These are phyloP conservation scores for Callospermophilus lateralis DNA, from an alignment of 2,113 vertebrate species.

Conservation along the genomic window DNA sequence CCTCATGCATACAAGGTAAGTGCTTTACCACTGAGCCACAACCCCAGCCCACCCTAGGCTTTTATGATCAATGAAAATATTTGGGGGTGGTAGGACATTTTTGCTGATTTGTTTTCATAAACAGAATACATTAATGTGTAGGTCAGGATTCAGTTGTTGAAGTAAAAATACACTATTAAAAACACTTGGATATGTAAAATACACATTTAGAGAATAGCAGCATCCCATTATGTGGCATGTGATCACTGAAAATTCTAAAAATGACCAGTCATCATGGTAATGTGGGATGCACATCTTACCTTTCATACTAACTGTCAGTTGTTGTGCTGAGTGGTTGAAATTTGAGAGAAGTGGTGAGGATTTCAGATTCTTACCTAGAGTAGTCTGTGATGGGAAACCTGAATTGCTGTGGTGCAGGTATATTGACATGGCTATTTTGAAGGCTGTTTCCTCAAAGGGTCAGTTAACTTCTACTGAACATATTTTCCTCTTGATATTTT, in stretches of 20 bases:
- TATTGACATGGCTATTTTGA: too few species aligned
- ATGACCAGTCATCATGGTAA: neutral
- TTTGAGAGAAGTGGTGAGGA: too few species aligned
- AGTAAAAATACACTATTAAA: neutral
- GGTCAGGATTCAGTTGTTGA: neutral
- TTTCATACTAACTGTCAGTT: neutral
- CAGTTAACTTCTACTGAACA: neutral
- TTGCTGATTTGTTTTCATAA: neutral
- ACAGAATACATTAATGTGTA: neutral
- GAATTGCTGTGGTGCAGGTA: neutral
- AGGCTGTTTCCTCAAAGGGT: rapidly evolving
- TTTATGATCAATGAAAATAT: neutral
- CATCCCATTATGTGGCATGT: rapidly evolving
- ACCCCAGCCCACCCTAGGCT: neutral
- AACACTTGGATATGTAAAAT: too few species aligned
- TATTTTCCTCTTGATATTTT: neutral
- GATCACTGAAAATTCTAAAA: neutral
- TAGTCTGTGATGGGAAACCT: neutral
- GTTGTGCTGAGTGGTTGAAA: too few species aligned
- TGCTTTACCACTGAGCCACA: too few species aligned
- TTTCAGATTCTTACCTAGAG: neutral
- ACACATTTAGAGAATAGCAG: neutral
- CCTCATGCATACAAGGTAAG: too few species aligned
- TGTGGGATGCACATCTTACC: neutral
- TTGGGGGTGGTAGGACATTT: too few species aligned